A percentile compares a stretch with the other conserved stretches of the same genome.
Conservation (phyloP, 1,140 invertebrate genomes). For the Drosophila ogumai region DNA sequence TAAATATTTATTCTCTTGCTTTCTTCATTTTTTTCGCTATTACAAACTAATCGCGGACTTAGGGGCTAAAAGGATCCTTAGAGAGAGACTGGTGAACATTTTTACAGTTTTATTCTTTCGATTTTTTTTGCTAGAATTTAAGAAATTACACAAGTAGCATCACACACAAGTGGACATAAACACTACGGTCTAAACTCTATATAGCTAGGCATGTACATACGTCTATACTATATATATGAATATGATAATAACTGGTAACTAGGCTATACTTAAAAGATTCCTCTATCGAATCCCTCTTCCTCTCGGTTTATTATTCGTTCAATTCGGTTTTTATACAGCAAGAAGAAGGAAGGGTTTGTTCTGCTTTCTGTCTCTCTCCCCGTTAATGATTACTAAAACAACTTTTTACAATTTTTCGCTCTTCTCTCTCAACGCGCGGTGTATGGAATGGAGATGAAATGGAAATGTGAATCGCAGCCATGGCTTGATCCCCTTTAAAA, state of each 20-base stretch:
- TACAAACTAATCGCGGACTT: conserved; percentile 61
- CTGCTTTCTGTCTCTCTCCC: conserved; percentile 15
- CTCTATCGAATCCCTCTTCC: neutral
- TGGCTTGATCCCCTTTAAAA: conserved; percentile 33
- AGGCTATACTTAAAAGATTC: conserved; percentile 19
- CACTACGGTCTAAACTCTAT: conserved; percentile 11
- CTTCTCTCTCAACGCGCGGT: neutral
- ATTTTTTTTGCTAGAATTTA: conserved; percentile 56
- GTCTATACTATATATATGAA: neutral
- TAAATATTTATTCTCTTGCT: conserved; percentile 69
- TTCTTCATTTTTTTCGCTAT: conserved; percentile 72
- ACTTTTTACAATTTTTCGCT: conserved; percentile 68
- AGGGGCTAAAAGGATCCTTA: conserved; percentile 29
- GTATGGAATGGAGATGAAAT: conserved; percentile 26
- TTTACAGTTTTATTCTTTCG: conserved; percentile 49
- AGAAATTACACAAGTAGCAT: conserved; percentile 66
- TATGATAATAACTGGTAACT: conserved; percentile 26
- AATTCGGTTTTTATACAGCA: conserved; percentile 54
- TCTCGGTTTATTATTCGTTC: conserved; percentile 13
- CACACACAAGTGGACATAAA: conserved; percentile 66
- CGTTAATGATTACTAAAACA: conserved; percentile 66
- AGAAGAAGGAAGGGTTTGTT: conserved; percentile 25
- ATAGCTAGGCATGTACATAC: neutral
- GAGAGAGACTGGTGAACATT: conserved; percentile 36
- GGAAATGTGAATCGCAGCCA: conserved; percentile 44